A percentile compares a stretch with the other conserved stretches of the same genome.
Conservation (phyloP, 2,113 vertebrate species). For the Dinomys branickii region DNA sequence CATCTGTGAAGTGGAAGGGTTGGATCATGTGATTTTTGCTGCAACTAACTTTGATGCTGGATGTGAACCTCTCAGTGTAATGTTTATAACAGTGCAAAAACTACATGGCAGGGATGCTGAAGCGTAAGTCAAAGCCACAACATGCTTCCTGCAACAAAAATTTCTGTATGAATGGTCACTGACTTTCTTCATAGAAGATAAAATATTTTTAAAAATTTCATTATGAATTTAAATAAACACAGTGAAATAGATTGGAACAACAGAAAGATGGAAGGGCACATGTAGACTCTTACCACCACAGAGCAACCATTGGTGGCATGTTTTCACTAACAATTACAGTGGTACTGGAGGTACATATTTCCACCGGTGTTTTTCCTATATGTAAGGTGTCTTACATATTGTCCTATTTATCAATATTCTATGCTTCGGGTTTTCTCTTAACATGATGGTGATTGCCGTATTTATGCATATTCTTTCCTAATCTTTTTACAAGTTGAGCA, state of each 20-base stretch:
- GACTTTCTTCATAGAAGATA: neutral
- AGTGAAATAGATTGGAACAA: neutral
- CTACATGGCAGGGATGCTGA: neutral
- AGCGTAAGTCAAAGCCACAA: neutral
- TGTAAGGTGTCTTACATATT: neutral
- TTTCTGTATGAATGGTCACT: constrained; percentile 32
- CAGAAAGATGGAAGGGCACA: neutral
- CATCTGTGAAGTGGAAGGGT: neutral
- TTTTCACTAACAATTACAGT: neutral
- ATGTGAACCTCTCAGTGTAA: neutral
- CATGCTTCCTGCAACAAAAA: constrained; percentile 56
- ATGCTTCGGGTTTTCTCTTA: neutral
- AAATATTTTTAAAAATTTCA: constrained; percentile 28
- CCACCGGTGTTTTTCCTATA: neutral
- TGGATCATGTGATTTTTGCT: neutral
- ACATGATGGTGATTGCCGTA: neutral
- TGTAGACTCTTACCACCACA: neutral
- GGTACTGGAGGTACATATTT: neutral
- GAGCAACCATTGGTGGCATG: neutral
- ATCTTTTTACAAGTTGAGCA: neutral
- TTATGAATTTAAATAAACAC: neutral
- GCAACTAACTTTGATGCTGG: neutral
- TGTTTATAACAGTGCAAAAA: neutral
- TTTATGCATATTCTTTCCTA: neutral
- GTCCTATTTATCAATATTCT: neutral